A percentile compares a stretch with the other conserved stretches of the same genome.
phyloP scores from a whole-genome alignment of 1,140 invertebrate genomes.

The Neodiprion lecontei region DNA sequence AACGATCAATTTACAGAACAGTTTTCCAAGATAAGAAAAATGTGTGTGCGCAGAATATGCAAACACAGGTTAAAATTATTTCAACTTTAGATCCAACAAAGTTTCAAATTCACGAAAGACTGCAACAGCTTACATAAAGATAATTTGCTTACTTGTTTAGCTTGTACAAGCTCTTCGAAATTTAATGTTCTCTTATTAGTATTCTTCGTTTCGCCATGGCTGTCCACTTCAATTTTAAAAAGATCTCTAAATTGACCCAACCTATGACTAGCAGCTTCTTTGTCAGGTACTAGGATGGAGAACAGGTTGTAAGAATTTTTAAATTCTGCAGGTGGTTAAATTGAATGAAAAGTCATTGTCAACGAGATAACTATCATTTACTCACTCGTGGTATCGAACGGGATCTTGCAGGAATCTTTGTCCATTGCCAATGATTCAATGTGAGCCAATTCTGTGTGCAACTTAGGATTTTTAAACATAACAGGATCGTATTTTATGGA shows the following conservation, averaged over 20 bases:
- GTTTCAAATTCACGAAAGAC: too few relatives aligned
- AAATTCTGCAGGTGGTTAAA: not conserved
- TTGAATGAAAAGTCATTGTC: not conserved
- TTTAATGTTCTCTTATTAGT: not conserved
- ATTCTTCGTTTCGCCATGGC: not conserved
- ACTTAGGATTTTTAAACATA: slow-evolving; percentile 34
- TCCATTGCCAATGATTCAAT: slow-evolving; percentile 39
- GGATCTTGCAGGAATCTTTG: slow-evolving; percentile 6
- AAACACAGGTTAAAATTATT: too few relatives aligned
- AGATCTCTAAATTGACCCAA: not conserved
- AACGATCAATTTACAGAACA: too few relatives aligned
- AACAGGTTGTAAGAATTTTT: not conserved
- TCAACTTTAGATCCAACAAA: too few relatives aligned
- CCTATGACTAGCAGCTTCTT: not conserved
- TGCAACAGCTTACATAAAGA: too few relatives aligned
- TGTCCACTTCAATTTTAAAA: not conserved
- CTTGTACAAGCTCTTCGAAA: not conserved
- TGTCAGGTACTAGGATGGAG: not conserved
- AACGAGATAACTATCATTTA: not conserved
- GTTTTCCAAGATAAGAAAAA: too few relatives aligned
- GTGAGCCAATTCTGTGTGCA: slow-evolving; percentile 23
- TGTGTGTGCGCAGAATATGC: too few relatives aligned
- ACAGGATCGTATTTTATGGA: slow-evolving; percentile 20
- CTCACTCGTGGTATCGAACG: not conserved
- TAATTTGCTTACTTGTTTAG: not conserved